These are phyloP conservation scores for Egretta garzetta DNA, from an alignment of 2,113 vertebrate species.

Conservation along the genomic window DNA sequence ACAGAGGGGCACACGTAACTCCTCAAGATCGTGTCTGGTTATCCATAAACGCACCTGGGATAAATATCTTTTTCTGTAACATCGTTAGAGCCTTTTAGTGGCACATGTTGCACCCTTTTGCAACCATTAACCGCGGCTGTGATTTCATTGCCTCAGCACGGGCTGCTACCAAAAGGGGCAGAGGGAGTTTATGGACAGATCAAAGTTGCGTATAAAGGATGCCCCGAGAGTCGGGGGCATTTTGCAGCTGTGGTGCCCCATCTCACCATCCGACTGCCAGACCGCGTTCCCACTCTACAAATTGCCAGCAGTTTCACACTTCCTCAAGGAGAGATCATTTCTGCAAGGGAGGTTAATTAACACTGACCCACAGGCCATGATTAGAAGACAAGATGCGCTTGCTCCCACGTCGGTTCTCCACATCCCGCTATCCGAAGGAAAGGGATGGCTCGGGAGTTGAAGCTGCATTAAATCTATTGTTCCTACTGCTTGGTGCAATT, in stretches of 20 bases:
- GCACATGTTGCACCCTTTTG: fast-evolving
- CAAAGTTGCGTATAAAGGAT: background rate
- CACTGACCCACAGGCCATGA: slow-evolving; percentile 9
- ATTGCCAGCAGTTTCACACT: slow-evolving; percentile 34
- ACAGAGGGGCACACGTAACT: background rate
- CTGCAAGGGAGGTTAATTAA: slow-evolving; percentile 60
- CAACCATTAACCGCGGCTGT: fast-evolving
- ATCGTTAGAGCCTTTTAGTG: background rate
- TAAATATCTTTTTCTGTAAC: no score
- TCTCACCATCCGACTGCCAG: background rate
- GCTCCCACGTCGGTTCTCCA: background rate
- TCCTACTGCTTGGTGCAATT: background rate
- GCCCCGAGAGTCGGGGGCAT: fast-evolving
- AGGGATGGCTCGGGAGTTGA: background rate
- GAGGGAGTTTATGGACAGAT: background rate
- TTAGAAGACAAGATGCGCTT: background rate
- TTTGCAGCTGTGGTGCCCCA: background rate
- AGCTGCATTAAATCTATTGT: background rate
- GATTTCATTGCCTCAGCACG: background rate
- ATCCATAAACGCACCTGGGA: fast-evolving
- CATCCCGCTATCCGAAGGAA: background rate
- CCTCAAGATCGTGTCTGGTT: background rate
- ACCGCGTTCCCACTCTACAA: background rate
- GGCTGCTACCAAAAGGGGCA: background rate
- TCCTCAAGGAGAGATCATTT: slow-evolving; percentile 31